Evolutionary conservation across 2,113 vertebrate genomes (phyloP).

Genomic region (Morone saxatilis): DNA sequence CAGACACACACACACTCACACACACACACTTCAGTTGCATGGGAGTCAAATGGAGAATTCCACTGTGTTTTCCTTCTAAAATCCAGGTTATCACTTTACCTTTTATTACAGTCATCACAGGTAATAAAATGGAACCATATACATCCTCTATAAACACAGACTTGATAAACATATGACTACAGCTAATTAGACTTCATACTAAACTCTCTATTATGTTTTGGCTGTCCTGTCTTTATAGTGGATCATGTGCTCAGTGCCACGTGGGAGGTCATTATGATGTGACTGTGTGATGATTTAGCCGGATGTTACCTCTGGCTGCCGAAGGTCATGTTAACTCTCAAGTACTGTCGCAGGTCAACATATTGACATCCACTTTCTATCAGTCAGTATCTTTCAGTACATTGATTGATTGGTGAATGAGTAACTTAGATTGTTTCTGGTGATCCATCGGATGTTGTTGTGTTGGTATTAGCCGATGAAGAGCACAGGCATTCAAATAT

Average conservation of each 20-base stretch:
- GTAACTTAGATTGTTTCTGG: neutral
- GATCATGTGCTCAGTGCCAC: conserved; percentile 16
- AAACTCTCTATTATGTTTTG: neutral
- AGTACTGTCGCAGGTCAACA: neutral
- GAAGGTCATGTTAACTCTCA: conserved; percentile 11
- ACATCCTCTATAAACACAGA: neutral
- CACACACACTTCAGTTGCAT: neutral
- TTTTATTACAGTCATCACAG: conserved; percentile 3
- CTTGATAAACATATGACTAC: neutral
- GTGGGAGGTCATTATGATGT: neutral
- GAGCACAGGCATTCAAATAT: neutral
- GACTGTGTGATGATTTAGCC: conserved; percentile 46
- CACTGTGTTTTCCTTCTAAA: neutral
- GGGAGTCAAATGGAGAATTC: neutral
- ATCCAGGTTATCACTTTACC: neutral
- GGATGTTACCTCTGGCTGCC: neutral
- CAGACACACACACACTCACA: neutral
- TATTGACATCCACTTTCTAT: neutral
- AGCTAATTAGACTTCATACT: neutral
- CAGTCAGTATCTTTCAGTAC: fast-evolving
- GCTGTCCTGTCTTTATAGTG: neutral
- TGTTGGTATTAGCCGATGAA: neutral
- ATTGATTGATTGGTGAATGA: neutral
- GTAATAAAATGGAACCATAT: neutral
- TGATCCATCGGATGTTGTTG: neutral